Percentiles rank a stretch among this genome's conserved stretches.
These are phyloP conservation scores for Eristalis intricaria DNA, from an alignment of 2,888 invertebrate species.

Conservation along the genomic window DNA sequence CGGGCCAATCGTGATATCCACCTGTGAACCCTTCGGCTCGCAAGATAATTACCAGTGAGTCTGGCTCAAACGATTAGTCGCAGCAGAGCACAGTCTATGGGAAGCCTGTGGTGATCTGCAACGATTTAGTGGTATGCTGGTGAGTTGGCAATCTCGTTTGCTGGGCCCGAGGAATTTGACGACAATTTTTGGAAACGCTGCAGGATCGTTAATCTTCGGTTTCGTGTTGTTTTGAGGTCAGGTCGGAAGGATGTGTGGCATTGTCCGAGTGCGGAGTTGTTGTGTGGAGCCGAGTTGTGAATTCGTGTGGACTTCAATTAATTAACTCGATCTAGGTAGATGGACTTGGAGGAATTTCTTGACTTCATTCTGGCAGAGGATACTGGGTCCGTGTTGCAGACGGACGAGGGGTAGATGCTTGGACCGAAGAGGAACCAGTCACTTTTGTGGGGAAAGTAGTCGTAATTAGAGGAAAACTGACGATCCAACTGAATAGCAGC, in stretches of 20 bases:
- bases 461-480: too few species aligned
- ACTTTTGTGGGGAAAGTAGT: too few species aligned
- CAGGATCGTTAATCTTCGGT: constrained; percentile 62
- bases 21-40: constrained; percentile 59
- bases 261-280: constrained; percentile 28
- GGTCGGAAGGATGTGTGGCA: constrained; percentile 51
- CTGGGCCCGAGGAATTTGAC: constrained; percentile 51
- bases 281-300: constrained; percentile 48
- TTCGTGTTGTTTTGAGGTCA: constrained; percentile 51
- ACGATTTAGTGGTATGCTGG: constrained; percentile 53
- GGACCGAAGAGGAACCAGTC: too few species aligned
- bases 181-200: constrained; percentile 60
- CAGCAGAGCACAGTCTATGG: constrained; percentile 20
- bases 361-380: background rate
- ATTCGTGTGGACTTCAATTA: constrained; percentile 53
- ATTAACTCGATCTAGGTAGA: constrained; percentile 59
- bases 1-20: constrained; percentile 62
- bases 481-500: background rate
- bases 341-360: constrained; percentile 37
- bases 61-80: constrained; percentile 46
- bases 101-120: constrained; percentile 35
- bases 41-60: constrained; percentile 56
- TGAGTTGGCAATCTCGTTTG: constrained; percentile 36
- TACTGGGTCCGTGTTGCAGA: background rate
- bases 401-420: too few species aligned